phyloP scores from a whole-genome alignment of 2,888 invertebrate species.

The Calameuta filiformis region DNA sequence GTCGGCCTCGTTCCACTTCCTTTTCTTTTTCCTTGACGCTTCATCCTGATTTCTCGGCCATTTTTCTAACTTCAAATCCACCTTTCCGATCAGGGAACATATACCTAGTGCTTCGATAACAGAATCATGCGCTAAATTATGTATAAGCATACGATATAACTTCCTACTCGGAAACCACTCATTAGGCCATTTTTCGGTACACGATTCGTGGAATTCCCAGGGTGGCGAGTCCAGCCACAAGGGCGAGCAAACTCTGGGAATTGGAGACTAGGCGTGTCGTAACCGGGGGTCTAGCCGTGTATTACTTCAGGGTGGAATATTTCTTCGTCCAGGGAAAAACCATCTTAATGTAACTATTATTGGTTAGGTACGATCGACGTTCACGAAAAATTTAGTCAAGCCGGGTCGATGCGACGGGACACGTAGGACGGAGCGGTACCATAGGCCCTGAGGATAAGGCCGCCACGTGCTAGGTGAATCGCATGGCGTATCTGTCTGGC shows the following conservation, averaged over 20 bases:
- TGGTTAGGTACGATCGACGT: background rate
- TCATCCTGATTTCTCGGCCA: background rate
- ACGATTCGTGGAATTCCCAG: background rate
- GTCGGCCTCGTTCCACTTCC: conserved; percentile 47
- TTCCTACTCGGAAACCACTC: background rate
- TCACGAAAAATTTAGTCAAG: background rate
- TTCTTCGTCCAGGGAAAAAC: background rate
- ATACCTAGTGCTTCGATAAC: background rate
- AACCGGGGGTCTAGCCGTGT: background rate
- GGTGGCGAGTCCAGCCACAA: background rate
- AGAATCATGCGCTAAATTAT: background rate
- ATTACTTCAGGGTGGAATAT: background rate
- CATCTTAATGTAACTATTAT: background rate
- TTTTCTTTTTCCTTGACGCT: conserved; percentile 43
- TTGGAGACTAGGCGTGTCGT: background rate
- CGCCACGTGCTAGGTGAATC: background rate
- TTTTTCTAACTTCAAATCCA: no score
- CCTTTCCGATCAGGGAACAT: background rate
- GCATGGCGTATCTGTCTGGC: background rate
- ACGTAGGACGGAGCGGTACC: background rate
- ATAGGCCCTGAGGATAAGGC: background rate
- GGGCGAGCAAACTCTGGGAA: background rate
- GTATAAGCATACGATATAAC: background rate
- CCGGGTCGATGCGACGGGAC: background rate
- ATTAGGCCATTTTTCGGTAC: background rate